Conservation (phyloP, 2,113 vertebrate genomes). For the Thinocorus orbignyianus region DNA sequence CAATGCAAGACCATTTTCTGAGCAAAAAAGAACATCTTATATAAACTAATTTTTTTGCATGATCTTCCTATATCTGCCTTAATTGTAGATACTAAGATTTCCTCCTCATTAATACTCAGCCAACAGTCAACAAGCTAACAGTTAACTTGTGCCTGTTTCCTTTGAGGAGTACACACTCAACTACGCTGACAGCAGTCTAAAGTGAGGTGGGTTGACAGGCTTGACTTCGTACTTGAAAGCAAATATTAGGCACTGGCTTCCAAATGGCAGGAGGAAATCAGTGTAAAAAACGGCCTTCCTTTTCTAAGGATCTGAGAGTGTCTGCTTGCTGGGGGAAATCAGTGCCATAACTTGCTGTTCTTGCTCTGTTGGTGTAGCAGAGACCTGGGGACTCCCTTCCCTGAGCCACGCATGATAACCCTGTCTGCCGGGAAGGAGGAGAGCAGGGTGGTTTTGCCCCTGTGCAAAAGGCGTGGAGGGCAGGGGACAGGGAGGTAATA, state of each 20-base stretch:
- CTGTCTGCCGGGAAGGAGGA: background rate
- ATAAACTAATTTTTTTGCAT: background rate
- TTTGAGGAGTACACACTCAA: rapidly evolving
- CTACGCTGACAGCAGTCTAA: background rate
- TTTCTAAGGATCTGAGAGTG: background rate
- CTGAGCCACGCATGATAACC: rapidly evolving
- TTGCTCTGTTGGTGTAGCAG: background rate
- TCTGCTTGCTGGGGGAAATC: background rate
- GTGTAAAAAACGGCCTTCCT: background rate
- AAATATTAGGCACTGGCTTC: background rate
- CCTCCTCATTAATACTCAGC: background rate
- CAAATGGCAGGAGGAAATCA: background rate
- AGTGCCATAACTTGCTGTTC: rapidly evolving
- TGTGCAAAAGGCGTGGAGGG: background rate
- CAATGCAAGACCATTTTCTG: background rate
- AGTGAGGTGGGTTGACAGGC: background rate
- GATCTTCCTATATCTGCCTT: background rate
- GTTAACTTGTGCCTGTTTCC: background rate
- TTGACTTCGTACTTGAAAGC: background rate
- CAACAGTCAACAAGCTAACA: background rate
- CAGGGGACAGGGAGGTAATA: background rate
- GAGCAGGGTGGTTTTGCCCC: rapidly evolving
- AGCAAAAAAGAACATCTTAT: background rate
- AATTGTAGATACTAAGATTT: background rate
- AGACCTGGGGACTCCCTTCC: background rate